Evolutionary conservation across 2,797 vertebrate genomes (phyloP).

Genomic region (Botia kubotai): DNA sequence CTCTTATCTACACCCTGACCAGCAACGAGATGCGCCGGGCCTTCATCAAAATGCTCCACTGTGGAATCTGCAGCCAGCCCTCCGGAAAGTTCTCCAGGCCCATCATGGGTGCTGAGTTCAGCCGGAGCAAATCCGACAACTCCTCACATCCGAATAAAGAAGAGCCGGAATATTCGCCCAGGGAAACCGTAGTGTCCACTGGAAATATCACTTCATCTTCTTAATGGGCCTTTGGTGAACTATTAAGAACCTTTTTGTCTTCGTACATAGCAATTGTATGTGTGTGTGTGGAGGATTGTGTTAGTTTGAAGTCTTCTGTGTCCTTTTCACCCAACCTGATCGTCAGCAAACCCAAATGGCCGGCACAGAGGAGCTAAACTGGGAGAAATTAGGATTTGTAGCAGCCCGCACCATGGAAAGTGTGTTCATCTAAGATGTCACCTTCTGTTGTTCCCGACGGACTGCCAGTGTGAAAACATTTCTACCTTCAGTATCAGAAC

Average conservation of each 20-base stretch:
- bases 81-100: constrained; percentile 84
- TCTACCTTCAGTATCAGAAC: constrained; percentile 17
- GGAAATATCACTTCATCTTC: constrained; percentile 76
- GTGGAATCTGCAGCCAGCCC: constrained; percentile 79
- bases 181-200: constrained; percentile 87
- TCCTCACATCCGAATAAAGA: constrained; percentile 95
- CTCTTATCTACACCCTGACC: constrained; percentile 95
- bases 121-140: constrained; percentile 95
- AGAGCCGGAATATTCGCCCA: constrained; percentile 83
- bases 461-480: constrained; percentile 45
- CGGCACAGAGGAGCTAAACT: not conserved
- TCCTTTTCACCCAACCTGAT: not conserved
- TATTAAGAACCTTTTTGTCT: not conserved
- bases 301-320: not conserved
- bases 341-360: no score
- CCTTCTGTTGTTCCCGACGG: constrained; percentile 34
- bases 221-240: constrained; percentile 27
- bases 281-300: constrained; percentile 39
- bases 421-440: constrained; percentile 7
- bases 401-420: constrained; percentile 32
- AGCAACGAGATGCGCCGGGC: constrained; percentile 97
- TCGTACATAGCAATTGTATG: constrained; percentile 50
- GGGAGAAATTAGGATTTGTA: constrained; percentile 48
- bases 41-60: constrained; percentile 90
- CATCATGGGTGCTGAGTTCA: constrained; percentile 91